A percentile compares a stretch with the other conserved stretches of the same genome.
Evolutionary conservation across 2,888 invertebrate species (phyloP).

Genomic region (Pristionchus arcanus): DNA sequence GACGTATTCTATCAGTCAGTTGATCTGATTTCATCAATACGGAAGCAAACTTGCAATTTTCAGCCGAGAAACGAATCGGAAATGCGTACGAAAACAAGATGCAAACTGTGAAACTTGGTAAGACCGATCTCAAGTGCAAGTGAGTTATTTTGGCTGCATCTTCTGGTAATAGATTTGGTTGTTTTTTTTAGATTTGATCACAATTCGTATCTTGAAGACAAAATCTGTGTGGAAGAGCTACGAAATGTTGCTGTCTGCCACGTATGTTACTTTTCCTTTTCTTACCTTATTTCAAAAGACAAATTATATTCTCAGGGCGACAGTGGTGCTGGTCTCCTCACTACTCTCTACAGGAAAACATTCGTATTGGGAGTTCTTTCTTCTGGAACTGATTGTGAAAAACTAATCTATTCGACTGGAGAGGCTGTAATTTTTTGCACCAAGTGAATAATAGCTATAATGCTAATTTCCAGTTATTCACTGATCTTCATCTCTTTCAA

Average conservation of each 20-base stretch:
- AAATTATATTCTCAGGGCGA: background rate
- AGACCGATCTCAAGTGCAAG: background rate
- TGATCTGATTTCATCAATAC: too few species aligned
- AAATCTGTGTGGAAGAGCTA: background rate
- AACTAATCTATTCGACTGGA: background rate
- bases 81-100: background rate
- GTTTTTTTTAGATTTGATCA: background rate
- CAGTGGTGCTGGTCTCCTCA: constrained; percentile 11
- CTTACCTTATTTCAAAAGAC: background rate
- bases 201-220: background rate
- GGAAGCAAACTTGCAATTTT: background rate
- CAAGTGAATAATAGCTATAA: too few species aligned
- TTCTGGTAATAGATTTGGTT: background rate
- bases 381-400: background rate
- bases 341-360: background rate
- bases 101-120: background rate
- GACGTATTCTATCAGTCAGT: background rate
- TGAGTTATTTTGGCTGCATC: background rate
- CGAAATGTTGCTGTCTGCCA: background rate
- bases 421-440: constrained; percentile 4
- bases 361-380: constrained; percentile 24
- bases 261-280: background rate
- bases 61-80: background rate
- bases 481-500: background rate
- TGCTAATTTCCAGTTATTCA: background rate